phyloP scores from a whole-genome alignment of 2,888 invertebrate genomes.

The Athalia cordata region DNA sequence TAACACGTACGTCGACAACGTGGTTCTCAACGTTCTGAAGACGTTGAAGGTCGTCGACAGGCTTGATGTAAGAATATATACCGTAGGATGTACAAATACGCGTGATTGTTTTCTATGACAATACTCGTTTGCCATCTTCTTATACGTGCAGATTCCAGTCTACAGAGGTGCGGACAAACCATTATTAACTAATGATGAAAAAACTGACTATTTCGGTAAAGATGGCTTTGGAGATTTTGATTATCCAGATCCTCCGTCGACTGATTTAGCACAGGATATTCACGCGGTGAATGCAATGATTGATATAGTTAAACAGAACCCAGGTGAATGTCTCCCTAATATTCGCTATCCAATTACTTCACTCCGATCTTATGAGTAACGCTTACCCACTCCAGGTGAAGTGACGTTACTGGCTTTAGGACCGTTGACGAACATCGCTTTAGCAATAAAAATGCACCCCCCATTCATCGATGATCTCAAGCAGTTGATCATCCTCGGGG shows the following conservation, averaged over 20 bases:
- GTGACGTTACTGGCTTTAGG: conserved; percentile 72
- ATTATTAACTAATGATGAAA: conserved; percentile 60
- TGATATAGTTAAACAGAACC: conserved; percentile 66
- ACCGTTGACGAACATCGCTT: conserved; percentile 77
- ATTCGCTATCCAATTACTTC: background rate
- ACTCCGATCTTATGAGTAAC: background rate
- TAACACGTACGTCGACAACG: conserved; percentile 74
- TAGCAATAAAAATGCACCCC: conserved; percentile 73
- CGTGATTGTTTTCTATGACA: background rate
- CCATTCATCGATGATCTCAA: conserved; percentile 63
- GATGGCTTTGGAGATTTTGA: conserved; percentile 76
- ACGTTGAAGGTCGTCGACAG: conserved; percentile 71
- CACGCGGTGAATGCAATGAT: conserved; percentile 73
- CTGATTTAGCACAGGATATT: conserved; percentile 64
- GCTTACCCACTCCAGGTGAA: conserved; percentile 59
- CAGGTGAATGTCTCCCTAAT: conserved; percentile 56
- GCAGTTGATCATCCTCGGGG: conserved; percentile 69
- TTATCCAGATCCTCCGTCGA: conserved; percentile 66
- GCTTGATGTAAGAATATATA: conserved; percentile 62
- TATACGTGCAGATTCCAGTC: conserved; percentile 74
- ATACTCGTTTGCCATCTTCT: background rate
- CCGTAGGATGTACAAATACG: background rate
- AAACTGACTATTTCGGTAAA: conserved; percentile 67
- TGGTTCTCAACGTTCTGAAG: conserved; percentile 74
- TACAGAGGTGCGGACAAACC: conserved; percentile 71